Base-by-base conservation (phyloP, 2,888 invertebrate genomes). In the Pharmacophagus antenor region DNA sequence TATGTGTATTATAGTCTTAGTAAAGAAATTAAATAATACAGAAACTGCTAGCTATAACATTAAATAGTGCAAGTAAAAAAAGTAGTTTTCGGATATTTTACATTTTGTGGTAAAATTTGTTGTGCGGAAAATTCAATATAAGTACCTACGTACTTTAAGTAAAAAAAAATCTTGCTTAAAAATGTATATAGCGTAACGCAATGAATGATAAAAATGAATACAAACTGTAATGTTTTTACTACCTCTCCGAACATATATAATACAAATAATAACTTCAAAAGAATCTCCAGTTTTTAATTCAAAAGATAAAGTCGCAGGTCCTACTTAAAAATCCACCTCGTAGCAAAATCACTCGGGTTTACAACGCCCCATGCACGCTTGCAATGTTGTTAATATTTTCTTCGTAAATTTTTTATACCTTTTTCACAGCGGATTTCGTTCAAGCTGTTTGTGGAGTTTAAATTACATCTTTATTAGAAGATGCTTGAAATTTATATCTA, bases 331-430 rank as follows among this genome's bases (percentile, higher is more conserved):
- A 46, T 23, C 42, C 20, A 46, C n/a, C 23, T 55, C 49, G 49
- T 51, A 49, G 31, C 31, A 20, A 51, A 56, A 51, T 60, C 46
- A 56, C 50, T 46, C 22, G 44, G 23, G 17, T 23, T 47, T 17
- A 23, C 27, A 27, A 25, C 41, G 31, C 22, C 8, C 18, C 44
- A 44, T 46, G 49, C 59, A 46, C 50, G 10, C 50, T 18, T 18
- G 44, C 55, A 56, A 60, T 60, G 51, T 59, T 59, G 48, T 60
- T 60, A 60, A 60, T 60, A 55, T 60, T 60, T 60, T 60, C 55
- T 60, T 51, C 50, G 31, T 31, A 55, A 60, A 50, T 50, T 50
- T 60, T 56, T 56, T 60, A 51, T 50, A 49, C 42, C 49, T 54
- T 54, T 44, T 60, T 56, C 55, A 51, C 49, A 46, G 25, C 47